Evolutionary conservation across 53 echinoderm and acorn worm species (phyloP), one percentile per base, ranked within the genome.

Genomic region (Patiria pectinifera): DNA sequence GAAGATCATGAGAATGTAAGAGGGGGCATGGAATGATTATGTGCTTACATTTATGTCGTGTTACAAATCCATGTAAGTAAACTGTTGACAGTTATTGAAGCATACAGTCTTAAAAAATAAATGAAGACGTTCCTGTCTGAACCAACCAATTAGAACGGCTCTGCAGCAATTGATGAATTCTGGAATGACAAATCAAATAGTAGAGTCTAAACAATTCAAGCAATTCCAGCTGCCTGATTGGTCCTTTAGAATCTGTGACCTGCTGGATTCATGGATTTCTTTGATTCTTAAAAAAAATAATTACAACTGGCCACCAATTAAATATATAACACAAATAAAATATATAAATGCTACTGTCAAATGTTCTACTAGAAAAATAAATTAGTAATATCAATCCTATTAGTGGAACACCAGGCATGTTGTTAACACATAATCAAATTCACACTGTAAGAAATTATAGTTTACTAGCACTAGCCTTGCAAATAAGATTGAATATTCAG

Each of bases 311-410:
- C 70, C 45, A 44, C 24, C 45, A 12, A 66, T 53, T 85, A 45
- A 45, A 85, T 18, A 69, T 85, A 66, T 63, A 69, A 85, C 85
- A 85, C 66, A 43, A 85, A 59, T 44, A 66, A 85, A 45, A 85
- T 85, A 85, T 85, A 85, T 66, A 85, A 85, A 85, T 85, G 66
- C 62, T 85, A 85, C n/a, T 43, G 59, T 85, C 18, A n/a, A 79
- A 9, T 69, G 35, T 85, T 43, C 66, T 66, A 45, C 12, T 85
- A 85, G 85, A 85, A 85, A 85, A 85, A 85, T 85, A 85, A 85
- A 85, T 85, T 85, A 85, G 85, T 85, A 21, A 83, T 22, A 24
- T 74, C 74, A 74, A 74, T 74, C 74, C 15, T 18, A 23, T 74
- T 23, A 85, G 45, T 85, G 66, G 85, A 85, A 85, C 66, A 85